Percentiles rank a stretch among this genome's conserved stretches.
Evolutionary conservation across 1,140 invertebrate genomes (phyloP).

Genomic region (Camponotus floridanus): DNA sequence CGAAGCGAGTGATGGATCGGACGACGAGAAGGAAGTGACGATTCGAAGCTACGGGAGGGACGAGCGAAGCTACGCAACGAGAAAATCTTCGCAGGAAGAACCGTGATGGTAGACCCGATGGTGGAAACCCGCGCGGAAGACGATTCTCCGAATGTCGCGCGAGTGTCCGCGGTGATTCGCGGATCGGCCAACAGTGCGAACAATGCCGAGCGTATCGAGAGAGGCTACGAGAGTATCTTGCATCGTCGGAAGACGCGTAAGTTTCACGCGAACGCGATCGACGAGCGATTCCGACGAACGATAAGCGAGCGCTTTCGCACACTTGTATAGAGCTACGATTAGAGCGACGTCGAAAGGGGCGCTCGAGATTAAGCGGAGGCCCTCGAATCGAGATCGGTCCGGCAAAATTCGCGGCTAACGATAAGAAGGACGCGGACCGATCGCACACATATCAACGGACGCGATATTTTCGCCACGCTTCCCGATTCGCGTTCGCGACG

Average conservation of each 20-base stretch:
- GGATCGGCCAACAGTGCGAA: constrained; percentile 29
- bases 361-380: background rate
- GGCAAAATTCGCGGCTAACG: background rate
- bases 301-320: background rate
- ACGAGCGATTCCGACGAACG: background rate
- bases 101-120: background rate
- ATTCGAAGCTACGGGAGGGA: constrained; percentile 1
- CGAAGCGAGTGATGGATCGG: constrained; percentile 69
- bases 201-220: background rate
- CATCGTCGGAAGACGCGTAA: constrained; percentile 4
- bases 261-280: constrained; percentile 8
- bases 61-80: constrained; percentile 19
- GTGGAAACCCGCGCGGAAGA: constrained; percentile 12
- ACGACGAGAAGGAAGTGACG: background rate
- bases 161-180: constrained; percentile 35
- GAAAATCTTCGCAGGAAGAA: constrained; percentile 13
- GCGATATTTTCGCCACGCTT: constrained; percentile 36
- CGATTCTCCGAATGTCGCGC: constrained; percentile 23
- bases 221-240: constrained; percentile 12
- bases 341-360: background rate
- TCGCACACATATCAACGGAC: constrained; percentile 72
- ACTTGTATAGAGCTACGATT: constrained; percentile 30
- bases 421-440: constrained; percentile 53
- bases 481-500: constrained; percentile 26
- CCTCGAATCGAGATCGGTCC: constrained; percentile 47